These are phyloP conservation scores for Sialis fuliginosa DNA, from an alignment of 2,888 invertebrate species.

Conservation along the genomic window DNA sequence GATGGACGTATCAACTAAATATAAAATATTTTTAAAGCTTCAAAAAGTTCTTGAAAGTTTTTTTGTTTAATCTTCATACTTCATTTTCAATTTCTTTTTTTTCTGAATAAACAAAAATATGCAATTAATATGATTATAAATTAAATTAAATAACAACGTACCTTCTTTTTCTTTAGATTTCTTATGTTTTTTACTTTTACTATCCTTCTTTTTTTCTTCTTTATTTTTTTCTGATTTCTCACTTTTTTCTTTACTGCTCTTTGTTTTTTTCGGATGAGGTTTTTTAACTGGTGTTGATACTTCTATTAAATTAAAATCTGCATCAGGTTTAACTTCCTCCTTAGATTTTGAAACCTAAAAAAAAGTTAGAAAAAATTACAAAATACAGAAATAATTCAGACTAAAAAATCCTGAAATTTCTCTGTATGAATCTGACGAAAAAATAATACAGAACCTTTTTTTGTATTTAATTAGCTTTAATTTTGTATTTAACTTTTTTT, in stretches of 20 bases:
- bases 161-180: constrained; percentile 6
- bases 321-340: background rate
- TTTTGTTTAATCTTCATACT: no score
- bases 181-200: background rate
- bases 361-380: constrained; percentile 10
- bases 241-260: background rate
- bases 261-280: constrained; percentile 1
- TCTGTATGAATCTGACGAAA: no score
- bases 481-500: no score
- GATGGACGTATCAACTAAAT: background rate
- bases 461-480: no score
- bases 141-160: constrained; percentile 3
- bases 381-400: background rate
- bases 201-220: constrained; percentile 7
- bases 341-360: background rate
- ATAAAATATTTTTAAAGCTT: no score
- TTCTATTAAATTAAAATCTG: background rate
- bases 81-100: no score
- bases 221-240: constrained; percentile 7
- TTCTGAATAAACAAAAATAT: no score
- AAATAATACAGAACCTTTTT: no score
- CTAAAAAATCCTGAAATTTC: no score
- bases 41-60: no score
- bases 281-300: constrained; percentile 3
- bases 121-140: background rate